Conservation (phyloP, 2,113 vertebrate species). For the Cacatua alba region DNA sequence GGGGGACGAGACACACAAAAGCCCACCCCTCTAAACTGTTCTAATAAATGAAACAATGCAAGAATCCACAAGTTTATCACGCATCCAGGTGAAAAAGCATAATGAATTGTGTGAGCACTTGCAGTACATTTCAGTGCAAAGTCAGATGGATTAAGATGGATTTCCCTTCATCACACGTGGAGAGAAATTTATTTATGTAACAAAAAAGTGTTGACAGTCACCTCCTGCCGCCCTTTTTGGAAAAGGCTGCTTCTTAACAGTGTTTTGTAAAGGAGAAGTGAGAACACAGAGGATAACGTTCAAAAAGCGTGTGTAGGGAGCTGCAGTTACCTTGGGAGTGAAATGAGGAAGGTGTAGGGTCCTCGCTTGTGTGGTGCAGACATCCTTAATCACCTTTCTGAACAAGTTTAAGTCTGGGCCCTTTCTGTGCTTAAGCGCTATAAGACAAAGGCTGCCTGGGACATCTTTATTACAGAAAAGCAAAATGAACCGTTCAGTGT, state of each 20-base stretch:
- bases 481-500: not conserved
- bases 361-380: not conserved
- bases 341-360: not conserved
- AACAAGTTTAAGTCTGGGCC: not conserved
- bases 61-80: not conserved
- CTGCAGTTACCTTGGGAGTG: not conserved
- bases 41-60: not conserved
- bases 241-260: not conserved
- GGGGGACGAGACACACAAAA: not conserved
- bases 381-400: not conserved
- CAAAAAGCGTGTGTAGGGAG: fast-evolving
- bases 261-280: not conserved
- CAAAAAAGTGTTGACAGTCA: not conserved
- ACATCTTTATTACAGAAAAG: not conserved
- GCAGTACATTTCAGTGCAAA: not conserved
- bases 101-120: not conserved
- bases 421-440: not conserved
- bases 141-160: not conserved
- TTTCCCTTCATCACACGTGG: not conserved
- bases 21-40: not conserved
- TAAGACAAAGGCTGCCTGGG: not conserved
- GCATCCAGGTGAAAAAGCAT: not conserved
- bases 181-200: not conserved
- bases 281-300: not conserved
- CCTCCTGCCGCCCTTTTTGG: not conserved